Percentiles rank a stretch among this genome's conserved stretches.
phyloP scores from a whole-genome alignment of 1,140 invertebrate genomes.

The Pomacea maculata region DNA sequence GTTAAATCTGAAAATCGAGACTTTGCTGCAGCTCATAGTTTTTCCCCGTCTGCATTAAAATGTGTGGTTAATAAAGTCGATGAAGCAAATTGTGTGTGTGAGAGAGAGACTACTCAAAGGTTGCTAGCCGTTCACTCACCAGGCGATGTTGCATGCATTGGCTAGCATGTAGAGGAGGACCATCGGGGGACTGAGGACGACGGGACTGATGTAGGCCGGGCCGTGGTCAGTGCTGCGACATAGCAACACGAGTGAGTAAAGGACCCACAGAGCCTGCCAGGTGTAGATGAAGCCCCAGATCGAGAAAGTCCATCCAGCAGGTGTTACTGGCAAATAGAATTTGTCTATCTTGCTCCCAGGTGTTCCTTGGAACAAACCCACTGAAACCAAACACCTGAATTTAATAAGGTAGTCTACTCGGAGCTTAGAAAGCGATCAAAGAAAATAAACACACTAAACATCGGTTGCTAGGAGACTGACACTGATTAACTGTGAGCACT shows the following conservation, averaged over 20 bases:
- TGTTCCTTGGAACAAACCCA: constrained; percentile 42
- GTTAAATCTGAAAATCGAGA: too few species aligned
- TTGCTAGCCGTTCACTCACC: constrained; percentile 23
- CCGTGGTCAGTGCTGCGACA: constrained; percentile 42
- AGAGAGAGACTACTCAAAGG: too few species aligned
- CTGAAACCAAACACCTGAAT: constrained; percentile 21
- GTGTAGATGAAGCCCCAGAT: constrained; percentile 61
- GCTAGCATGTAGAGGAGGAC: constrained; percentile 44
- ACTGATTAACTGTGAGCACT: not conserved
- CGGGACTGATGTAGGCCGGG: constrained; percentile 37
- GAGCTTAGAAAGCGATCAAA: not conserved
- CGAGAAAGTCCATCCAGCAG: constrained; percentile 57
- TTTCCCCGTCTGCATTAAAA: too few species aligned
- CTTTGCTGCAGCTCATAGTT: too few species aligned
- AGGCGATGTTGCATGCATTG: constrained; percentile 48
- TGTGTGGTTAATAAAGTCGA: too few species aligned
- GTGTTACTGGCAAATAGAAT: constrained; percentile 46
- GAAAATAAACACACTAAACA: not conserved
- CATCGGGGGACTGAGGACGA: constrained; percentile 39
- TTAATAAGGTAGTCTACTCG: not conserved
- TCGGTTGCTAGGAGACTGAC: not conserved
- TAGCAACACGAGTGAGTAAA: constrained; percentile 48
- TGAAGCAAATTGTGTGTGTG: too few species aligned
- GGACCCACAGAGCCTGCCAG: constrained; percentile 54
- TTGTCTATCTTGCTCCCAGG: constrained; percentile 47